Base-by-base conservation (phyloP, 2,797 vertebrate genomes). In the Pagetopsis macropterus region DNA sequence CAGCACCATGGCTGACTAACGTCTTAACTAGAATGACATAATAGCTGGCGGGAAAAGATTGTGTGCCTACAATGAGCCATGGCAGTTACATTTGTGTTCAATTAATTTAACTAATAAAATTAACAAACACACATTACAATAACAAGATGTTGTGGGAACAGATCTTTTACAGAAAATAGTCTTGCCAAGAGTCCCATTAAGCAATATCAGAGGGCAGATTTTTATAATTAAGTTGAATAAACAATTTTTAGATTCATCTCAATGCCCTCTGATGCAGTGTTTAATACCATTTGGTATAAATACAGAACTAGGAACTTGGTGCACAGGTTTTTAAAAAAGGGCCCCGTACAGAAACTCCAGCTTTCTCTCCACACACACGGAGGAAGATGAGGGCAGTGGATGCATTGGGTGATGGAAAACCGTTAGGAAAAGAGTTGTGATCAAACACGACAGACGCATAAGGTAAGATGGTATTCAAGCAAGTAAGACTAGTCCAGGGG, bases 21-120 rank as follows among this genome's bases (percentile, higher is more conserved):
- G 48, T 41, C 56, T 83, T 13, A 41, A 70, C 31, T 44, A 27
- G 1, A 67, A 45, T 71, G 65, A 56, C 60, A 67, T 52, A 68
- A 79, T 12, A n/a, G 13, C 56, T 45, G 64, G 33, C 16, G 43
- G 37, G 23, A 56, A 50, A 67, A 44, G 33, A 54, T 40, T 16
- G 4, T 1, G 10, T 52, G 46, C 21, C 44, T 48, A 73, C 57
- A 61, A 52, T 51, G 37, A 58, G 59, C 58, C 11, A 43, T 2
- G 10, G 41, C 54, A 62, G 21, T 43, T 58, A 51, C 5, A 17
- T 19, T 15, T 17, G n/a, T 15, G 46, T 27, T 27, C 27, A 27
- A 27, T 27, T 27, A 45, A 14, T 57, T 60, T 52, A 37, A 60
- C 45, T 3, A 4, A 9, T 46, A 37, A 21, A 13, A 57, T 48